A percentile compares a stretch with the other conserved stretches of the same genome.
Evolutionary conservation across 1,140 invertebrate genomes (phyloP).

Genomic region (Nephila pilipes): DNA sequence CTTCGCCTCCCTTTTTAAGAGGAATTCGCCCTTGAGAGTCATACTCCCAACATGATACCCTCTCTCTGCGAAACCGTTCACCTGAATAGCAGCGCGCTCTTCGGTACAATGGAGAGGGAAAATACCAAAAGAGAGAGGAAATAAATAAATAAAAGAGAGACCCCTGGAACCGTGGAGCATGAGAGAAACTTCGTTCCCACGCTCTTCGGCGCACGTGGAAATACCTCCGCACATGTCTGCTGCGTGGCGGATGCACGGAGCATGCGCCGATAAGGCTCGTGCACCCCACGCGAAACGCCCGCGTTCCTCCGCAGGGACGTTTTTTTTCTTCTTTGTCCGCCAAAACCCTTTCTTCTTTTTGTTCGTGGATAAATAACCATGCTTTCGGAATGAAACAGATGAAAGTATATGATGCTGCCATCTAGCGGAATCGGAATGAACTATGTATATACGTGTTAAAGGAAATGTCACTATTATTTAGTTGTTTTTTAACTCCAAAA

Average conservation of each 20-base stretch:
- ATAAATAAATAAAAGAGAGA: slow-evolving; percentile 20
- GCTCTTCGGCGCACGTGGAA: slow-evolving; percentile 20
- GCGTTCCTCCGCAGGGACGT: neutral
- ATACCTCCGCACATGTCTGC: slow-evolving; percentile 22
- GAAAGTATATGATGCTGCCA: neutral
- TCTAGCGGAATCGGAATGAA: neutral
- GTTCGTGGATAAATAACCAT: neutral
- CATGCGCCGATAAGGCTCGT: slow-evolving; percentile 61
- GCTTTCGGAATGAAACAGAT: neutral
- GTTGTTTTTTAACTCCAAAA: no score
- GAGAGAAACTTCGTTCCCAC: slow-evolving; percentile 55
- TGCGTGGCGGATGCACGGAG: neutral
- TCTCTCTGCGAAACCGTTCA: slow-evolving; percentile 4
- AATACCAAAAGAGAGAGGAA: slow-evolving; percentile 41
- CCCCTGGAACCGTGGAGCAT: slow-evolving; percentile 32
- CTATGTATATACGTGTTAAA: neutral
- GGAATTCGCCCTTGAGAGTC: slow-evolving; percentile 46
- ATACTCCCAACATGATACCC: slow-evolving; percentile 25
- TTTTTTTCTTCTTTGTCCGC: neutral
- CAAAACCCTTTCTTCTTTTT: neutral
- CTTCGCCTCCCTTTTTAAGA: neutral
- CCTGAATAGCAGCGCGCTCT: slow-evolving; percentile 19
- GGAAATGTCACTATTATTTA: no score
- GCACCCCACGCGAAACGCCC: slow-evolving; percentile 72
- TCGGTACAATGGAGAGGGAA: neutral